Evolutionary conservation across 2,888 invertebrate species (phyloP).

Genomic region (Megalurothrips usitatus): DNA sequence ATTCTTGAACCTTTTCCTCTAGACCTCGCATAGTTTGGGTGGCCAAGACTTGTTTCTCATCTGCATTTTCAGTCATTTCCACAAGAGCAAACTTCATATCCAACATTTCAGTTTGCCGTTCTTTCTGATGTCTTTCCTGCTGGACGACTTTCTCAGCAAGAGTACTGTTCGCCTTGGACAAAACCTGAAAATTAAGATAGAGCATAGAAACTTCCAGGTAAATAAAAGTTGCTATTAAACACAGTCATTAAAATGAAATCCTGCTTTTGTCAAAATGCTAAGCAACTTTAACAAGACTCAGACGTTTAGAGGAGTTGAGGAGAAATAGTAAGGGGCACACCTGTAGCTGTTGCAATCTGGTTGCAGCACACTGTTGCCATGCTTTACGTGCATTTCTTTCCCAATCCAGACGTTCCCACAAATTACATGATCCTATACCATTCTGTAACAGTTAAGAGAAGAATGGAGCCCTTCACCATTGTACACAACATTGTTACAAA

Average conservation of each 20-base stretch:
- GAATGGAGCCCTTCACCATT: neutral
- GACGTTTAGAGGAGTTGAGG: neutral
- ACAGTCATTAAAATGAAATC: neutral
- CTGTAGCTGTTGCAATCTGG: neutral
- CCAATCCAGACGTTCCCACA: neutral
- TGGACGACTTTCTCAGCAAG: neutral
- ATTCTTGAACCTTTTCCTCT: neutral
- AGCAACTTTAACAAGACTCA: neutral
- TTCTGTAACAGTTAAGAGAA: slow-evolving; percentile 12
- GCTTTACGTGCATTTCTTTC: slow-evolving; percentile 20
- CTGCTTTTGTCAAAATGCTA: too few relatives aligned
- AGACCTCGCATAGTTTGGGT: neutral
- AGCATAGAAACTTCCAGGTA: neutral
- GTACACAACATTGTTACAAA: neutral
- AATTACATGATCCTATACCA: neutral
- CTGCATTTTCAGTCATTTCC: neutral
- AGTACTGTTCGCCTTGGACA: neutral
- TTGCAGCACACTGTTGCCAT: slow-evolving; percentile 12
- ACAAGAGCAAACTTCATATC: neutral
- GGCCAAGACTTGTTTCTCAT: neutral
- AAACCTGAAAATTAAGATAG: neutral
- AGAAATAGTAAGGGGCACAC: neutral
- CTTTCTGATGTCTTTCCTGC: neutral
- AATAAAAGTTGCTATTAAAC: neutral
- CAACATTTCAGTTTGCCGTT: neutral